These are phyloP conservation scores for Larimichthys crocea DNA, from an alignment of 2,113 vertebrate genomes.

Conservation along the genomic window DNA sequence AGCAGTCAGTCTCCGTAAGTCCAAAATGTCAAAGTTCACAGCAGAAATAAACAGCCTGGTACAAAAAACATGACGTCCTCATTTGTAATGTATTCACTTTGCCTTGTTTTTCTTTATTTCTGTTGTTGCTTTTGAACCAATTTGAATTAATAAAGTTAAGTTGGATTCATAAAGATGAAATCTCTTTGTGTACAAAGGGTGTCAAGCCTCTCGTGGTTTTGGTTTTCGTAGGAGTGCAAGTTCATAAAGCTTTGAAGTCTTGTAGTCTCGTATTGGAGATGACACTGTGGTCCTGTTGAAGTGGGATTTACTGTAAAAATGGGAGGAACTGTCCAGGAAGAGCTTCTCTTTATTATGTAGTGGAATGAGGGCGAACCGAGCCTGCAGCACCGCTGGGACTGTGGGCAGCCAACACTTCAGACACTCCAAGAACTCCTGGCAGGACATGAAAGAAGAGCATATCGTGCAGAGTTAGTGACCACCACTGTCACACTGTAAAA, in stretches of 20 bases:
- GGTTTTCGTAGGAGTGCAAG: background rate
- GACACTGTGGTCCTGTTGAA: slow-evolving; percentile 33
- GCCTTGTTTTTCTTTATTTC: no score
- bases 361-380: slow-evolving; percentile 50
- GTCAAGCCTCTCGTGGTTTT: background rate
- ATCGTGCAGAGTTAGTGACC: slow-evolving; percentile 27
- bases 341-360: slow-evolving; percentile 59
- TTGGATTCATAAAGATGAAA: no score
- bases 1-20: no score
- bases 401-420: slow-evolving; percentile 51
- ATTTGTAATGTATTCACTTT: no score
- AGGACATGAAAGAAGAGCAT: slow-evolving; percentile 70
- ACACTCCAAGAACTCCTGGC: slow-evolving; percentile 64
- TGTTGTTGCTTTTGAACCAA: background rate
- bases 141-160: no score
- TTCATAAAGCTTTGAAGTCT: background rate
- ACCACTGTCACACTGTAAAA: background rate
- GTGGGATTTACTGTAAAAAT: slow-evolving; percentile 48
- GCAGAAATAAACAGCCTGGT: no score
- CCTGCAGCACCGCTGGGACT: slow-evolving; percentile 39
- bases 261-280: slow-evolving; percentile 7
- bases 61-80: no score
- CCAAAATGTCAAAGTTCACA: no score
- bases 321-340: slow-evolving; percentile 67
- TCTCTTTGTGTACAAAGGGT: background rate